Percentiles rank a stretch among this genome's conserved stretches.
Conservation (phyloP, 2,797 vertebrate species). For the Melanotaenia trifasciata region DNA sequence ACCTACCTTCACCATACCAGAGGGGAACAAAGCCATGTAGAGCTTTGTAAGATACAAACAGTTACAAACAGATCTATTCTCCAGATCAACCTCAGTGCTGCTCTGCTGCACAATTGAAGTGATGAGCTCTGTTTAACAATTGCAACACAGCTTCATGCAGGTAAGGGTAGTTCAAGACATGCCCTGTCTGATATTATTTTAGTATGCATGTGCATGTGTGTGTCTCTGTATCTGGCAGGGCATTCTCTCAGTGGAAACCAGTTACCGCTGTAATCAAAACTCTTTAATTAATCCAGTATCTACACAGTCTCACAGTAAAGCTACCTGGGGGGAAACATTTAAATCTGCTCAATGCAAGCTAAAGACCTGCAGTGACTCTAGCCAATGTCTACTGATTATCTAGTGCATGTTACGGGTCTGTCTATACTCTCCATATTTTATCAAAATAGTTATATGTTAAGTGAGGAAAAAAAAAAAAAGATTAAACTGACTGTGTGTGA, state of each 20-base stretch:
- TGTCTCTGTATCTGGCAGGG: conserved; percentile 25
- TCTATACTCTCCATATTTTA: conserved; percentile 2
- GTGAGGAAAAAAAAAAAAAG: not conserved
- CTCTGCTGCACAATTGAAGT: conserved; percentile 47
- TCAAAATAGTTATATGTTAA: conserved; percentile 1
- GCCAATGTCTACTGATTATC: conserved; percentile 37
- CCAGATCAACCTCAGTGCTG: conserved; percentile 47
- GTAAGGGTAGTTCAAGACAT: conserved; percentile 40
- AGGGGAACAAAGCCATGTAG: conserved; percentile 30
- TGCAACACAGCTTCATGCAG: conserved; percentile 37
- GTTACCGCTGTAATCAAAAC: conserved; percentile 79
- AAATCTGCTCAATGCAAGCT: conserved; percentile 49
- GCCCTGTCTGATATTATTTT: conserved; percentile 47
- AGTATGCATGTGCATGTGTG: conserved; percentile 29
- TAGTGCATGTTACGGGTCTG: conserved; percentile 18
- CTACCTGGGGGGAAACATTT: conserved; percentile 58
- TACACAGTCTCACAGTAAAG: conserved; percentile 70
- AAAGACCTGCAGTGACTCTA: conserved; percentile 49
- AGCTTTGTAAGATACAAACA: conserved; percentile 28
- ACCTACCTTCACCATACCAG: conserved; percentile 4
- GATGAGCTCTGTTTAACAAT: conserved; percentile 48
- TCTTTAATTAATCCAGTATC: conserved; percentile 80
- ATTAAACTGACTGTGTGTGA: not conserved
- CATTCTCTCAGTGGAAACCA: conserved; percentile 61
- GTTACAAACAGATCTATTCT: conserved; percentile 42